Conservation (phyloP, 2,113 vertebrate genomes). For the Oryzias curvinotus region DNA sequence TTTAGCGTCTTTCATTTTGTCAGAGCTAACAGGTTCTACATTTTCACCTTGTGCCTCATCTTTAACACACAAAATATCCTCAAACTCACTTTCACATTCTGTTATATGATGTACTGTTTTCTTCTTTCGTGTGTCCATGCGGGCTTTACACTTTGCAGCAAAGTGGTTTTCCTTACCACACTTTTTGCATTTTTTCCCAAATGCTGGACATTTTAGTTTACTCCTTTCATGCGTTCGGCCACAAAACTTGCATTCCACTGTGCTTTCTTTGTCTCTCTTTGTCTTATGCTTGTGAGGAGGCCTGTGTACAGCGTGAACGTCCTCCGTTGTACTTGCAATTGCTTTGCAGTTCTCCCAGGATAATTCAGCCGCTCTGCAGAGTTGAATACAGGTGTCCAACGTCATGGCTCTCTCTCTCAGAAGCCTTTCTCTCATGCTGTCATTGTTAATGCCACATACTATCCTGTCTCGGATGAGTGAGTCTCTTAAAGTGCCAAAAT, state of each 20-base stretch:
- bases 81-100: slow-evolving; percentile 21
- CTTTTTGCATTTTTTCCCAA: slow-evolving; percentile 25
- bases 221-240: slow-evolving; percentile 20
- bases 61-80: slow-evolving; percentile 16
- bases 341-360: slow-evolving; percentile 19
- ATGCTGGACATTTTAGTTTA: slow-evolving; percentile 32
- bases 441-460: slow-evolving; percentile 20
- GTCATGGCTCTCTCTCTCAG: slow-evolving; percentile 11
- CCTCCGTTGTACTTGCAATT: slow-evolving; percentile 4
- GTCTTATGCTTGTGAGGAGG: neutral
- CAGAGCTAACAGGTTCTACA: neutral
- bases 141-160: slow-evolving; percentile 29
- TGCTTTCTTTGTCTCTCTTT: neutral
- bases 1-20: neutral
- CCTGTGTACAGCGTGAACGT: slow-evolving; percentile 21
- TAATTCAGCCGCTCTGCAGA: slow-evolving; percentile 27
- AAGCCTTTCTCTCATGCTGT: slow-evolving; percentile 10
- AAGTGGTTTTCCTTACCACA: slow-evolving; percentile 38
- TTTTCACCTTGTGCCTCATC: neutral
- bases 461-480: slow-evolving; percentile 9
- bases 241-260: slow-evolving; percentile 27
- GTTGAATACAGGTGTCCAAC: slow-evolving; percentile 23
- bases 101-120: neutral
- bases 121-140: neutral
- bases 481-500: slow-evolving; percentile 12